Evolutionary conservation across 1,140 invertebrate genomes (phyloP).

Genomic region (Rhagoletis pomonella): DNA sequence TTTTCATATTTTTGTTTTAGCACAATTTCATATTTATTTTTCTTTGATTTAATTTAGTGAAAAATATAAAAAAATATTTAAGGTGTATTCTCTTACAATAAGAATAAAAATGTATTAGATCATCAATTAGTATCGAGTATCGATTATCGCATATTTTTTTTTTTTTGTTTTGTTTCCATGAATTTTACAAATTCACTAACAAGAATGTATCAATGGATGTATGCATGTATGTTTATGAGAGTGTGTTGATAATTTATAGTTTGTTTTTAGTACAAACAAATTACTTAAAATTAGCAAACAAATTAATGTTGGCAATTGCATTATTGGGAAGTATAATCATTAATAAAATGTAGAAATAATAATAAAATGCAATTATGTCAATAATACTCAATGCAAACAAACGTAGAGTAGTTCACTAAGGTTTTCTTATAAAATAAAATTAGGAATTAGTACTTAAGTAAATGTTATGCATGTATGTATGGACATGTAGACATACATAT

Average conservation of each 20-base stretch:
- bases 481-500: neutral
- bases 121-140: conserved; percentile 61
- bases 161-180: neutral
- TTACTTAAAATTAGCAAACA: neutral
- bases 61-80: conserved; percentile 35
- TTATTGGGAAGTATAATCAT: neutral
- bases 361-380: neutral
- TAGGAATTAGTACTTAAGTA: neutral
- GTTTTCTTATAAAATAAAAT: neutral
- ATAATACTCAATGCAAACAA: neutral
- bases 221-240: neutral
- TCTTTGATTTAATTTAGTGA: conserved; percentile 64
- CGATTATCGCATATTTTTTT: conserved; percentile 46
- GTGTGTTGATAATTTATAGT: neutral
- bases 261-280: neutral
- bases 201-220: conserved; percentile 31
- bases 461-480: neutral
- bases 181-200: conserved; percentile 38
- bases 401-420: no score
- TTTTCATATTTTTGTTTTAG: neutral
- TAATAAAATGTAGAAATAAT: neutral
- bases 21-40: conserved; percentile 52
- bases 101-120: conserved; percentile 54
- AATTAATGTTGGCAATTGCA: no score
- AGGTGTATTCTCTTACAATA: conserved; percentile 11